phyloP scores from a whole-genome alignment of 1,140 invertebrate species.

The roundworm (Caenorhabditis elegans) region DNA sequence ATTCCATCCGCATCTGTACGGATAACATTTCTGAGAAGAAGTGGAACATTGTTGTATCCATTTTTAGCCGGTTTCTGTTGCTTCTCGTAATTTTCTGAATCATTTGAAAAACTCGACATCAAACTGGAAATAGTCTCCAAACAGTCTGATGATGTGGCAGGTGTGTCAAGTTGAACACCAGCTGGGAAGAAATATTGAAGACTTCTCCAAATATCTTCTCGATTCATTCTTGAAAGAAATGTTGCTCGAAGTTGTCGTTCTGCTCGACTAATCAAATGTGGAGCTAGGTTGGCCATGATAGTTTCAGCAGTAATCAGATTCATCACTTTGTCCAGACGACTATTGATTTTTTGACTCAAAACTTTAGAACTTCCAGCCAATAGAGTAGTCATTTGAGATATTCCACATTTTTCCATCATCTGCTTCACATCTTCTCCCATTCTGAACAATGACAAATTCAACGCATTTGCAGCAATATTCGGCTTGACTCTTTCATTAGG shows the following conservation, averaged over 20 bases:
- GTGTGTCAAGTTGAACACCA: not conserved
- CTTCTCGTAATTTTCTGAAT: not conserved
- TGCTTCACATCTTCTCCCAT: slow-evolving; percentile 34
- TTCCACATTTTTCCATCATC: slow-evolving; percentile 35
- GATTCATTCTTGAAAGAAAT: slow-evolving; percentile 34
- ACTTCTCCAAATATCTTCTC: slow-evolving; percentile 16
- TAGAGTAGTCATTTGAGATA: not conserved
- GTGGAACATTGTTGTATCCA: not conserved
- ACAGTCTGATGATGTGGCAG: not conserved
- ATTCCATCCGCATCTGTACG: not conserved
- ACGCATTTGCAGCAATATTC: slow-evolving; percentile 36
- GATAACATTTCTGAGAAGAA: not conserved
- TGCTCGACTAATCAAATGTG: not conserved
- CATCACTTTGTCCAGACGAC: not conserved
- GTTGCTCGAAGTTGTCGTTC: slow-evolving; percentile 38
- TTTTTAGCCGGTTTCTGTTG: not conserved
- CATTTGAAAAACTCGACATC: not conserved
- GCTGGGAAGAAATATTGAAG: slow-evolving; percentile 24
- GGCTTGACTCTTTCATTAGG: slow-evolving; percentile 38
- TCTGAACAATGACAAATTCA: slow-evolving; percentile 36
- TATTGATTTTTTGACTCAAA: not conserved
- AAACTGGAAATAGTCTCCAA: not conserved
- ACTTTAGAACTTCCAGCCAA: not conserved
- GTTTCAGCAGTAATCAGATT: slow-evolving; percentile 4
- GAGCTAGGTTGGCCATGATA: not conserved